Percentiles rank a stretch among this genome's conserved stretches.
phyloP scores from a whole-genome alignment of 2,888 invertebrate species.

The Plebejus anna region DNA sequence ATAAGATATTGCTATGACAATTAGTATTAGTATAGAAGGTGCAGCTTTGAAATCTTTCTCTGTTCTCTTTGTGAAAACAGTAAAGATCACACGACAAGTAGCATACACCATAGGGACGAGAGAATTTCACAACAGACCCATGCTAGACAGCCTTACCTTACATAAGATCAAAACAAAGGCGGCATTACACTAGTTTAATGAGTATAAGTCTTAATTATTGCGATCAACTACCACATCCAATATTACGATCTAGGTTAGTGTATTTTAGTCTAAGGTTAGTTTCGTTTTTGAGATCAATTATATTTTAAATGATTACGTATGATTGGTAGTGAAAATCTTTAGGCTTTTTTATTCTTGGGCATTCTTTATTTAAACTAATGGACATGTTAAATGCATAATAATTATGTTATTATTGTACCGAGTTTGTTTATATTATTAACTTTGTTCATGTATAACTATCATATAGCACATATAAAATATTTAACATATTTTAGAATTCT shows the following conservation, averaged over 20 bases:
- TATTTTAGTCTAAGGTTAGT: slow-evolving; percentile 22
- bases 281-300: slow-evolving; percentile 26
- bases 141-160: not conserved
- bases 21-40: not conserved
- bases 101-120: not conserved
- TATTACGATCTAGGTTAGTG: slow-evolving; percentile 7
- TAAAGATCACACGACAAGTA: not conserved
- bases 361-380: not conserved
- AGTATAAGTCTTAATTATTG: not conserved
- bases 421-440: not conserved
- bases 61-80: not conserved
- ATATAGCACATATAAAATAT: not conserved
- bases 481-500: not conserved
- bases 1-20: not conserved
- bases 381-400: not conserved
- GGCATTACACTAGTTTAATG: not conserved
- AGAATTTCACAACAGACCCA: not conserved
- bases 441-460: not conserved
- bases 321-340: not conserved
- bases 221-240: slow-evolving; percentile 11
- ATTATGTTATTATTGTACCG: not conserved
- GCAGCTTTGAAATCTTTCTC: not conserved
- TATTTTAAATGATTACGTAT: not conserved
- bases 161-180: not conserved
- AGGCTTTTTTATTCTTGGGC: not conserved